These are phyloP conservation scores for Pterostichus madidus DNA, from an alignment of 2,888 invertebrate genomes.

Conservation along the genomic window DNA sequence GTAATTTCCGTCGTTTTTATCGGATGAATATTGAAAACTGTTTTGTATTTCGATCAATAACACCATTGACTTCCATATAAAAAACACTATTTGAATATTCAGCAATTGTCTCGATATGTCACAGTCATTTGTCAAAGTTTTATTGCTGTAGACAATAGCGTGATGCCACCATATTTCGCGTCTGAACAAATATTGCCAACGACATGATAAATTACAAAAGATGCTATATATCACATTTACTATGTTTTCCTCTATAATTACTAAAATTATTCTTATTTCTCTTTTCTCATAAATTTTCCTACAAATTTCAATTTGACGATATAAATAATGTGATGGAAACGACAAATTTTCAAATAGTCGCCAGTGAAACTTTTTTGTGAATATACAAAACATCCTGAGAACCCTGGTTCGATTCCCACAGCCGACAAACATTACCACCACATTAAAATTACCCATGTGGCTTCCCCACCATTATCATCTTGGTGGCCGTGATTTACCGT, in stretches of 20 bases:
- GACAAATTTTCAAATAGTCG: too few species aligned
- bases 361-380: too few species aligned
- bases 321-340: too few species aligned
- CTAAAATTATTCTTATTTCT: not conserved
- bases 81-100: conserved; percentile 56
- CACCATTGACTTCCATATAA: conserved; percentile 35
- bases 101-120: conserved; percentile 53
- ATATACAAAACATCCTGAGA: too few species aligned
- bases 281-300: not conserved
- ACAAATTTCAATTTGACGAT: not conserved
- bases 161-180: conserved; percentile 35
- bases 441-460: too few species aligned
- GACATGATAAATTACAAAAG: conserved; percentile 28
- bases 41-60: conserved; percentile 47
- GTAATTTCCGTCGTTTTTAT: conserved; percentile 41
- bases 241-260: conserved; percentile 21
- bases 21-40: conserved; percentile 30
- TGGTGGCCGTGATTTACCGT: too few species aligned
- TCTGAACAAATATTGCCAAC: conserved; percentile 30
- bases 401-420: too few species aligned
- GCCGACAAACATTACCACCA: too few species aligned
- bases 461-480: too few species aligned
- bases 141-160: conserved; percentile 42
- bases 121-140: conserved; percentile 58
- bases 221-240: conserved; percentile 7